Evolutionary conservation across 2,888 invertebrate species (phyloP).

Genomic region (Aphodius sticticus): DNA sequence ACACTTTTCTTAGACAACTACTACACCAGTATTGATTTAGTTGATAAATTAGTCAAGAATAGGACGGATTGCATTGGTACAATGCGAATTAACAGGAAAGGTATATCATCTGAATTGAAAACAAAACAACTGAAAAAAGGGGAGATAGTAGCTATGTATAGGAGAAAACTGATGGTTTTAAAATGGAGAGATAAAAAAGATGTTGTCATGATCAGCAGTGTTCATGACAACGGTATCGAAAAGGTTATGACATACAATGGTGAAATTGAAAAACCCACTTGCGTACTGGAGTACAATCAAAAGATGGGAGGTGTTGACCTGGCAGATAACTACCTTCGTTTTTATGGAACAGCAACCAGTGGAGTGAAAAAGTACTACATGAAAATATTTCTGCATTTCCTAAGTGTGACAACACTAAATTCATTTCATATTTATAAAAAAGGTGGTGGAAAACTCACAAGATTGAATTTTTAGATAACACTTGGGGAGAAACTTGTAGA

Average conservation of each 20-base stretch:
- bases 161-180: slow-evolving; percentile 14
- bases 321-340: background rate
- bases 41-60: no score
- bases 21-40: no score
- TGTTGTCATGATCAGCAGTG: no score
- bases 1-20: no score
- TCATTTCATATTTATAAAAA: no score
- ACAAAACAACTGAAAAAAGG: background rate
- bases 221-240: background rate
- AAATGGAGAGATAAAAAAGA: slow-evolving; percentile 12
- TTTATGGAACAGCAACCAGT: no score
- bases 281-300: background rate
- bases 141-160: slow-evolving; percentile 16
- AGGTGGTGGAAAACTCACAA: no score
- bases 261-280: slow-evolving; percentile 7
- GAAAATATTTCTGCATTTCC: slow-evolving; percentile 8
- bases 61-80: no score
- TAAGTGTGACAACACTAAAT: slow-evolving; percentile 10
- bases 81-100: background rate
- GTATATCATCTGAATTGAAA: background rate
- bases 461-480: no score
- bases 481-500: no score
- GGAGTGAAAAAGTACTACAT: background rate
- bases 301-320: background rate
- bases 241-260: slow-evolving; percentile 1